Evolutionary conservation across 2,797 vertebrate genomes (phyloP).

Genomic region (Glyptemys insculpta): DNA sequence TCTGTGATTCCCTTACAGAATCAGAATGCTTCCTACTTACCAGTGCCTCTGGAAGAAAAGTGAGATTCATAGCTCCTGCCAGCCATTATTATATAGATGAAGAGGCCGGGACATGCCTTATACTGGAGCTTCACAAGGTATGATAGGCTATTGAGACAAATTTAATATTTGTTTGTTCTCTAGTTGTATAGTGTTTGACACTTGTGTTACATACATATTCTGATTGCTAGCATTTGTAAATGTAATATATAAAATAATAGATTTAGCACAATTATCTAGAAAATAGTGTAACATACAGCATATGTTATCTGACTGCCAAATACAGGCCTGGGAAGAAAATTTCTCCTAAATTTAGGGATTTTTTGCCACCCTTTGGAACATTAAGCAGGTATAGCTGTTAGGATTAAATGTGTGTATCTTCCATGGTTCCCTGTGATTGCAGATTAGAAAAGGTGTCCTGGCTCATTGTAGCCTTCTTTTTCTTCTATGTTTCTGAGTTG

Average conservation of each 20-base stretch:
- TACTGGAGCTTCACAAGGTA: not conserved
- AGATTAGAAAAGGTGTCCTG: not conserved
- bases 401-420: not conserved
- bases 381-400: not conserved
- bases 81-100: not conserved
- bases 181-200: not conserved
- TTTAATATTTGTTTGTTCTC: not conserved
- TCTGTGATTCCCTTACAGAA: not conserved
- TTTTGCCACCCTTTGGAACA: not conserved
- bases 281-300: not conserved
- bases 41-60: not conserved
- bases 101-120: not conserved
- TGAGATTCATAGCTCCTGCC: not conserved
- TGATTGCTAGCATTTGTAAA: not conserved
- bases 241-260: not conserved
- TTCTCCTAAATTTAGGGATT: not conserved
- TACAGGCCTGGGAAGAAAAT: not conserved
- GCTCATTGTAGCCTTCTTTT: not conserved
- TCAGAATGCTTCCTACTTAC: not conserved
- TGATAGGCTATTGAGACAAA: not conserved
- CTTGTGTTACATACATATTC: not conserved
- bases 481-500: not conserved
- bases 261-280: not conserved
- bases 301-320: not conserved
- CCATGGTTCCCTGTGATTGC: not conserved